phyloP scores from a whole-genome alignment of 1,140 invertebrate genomes.

The Procambarus virginalis region DNA sequence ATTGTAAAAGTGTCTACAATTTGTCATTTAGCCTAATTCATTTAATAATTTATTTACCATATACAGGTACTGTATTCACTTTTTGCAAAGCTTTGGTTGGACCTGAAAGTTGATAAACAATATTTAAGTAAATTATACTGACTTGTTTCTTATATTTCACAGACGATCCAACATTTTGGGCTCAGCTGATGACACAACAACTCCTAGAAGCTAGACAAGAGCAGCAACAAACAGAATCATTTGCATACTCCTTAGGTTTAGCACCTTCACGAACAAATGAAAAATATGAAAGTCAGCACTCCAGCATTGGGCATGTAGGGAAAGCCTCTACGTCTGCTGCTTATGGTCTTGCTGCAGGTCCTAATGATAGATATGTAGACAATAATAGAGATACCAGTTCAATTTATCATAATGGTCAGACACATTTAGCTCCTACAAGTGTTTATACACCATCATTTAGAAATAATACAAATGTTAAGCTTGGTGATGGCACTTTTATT shows the following conservation, averaged over 20 bases:
- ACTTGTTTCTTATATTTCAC: not conserved
- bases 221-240: constrained; percentile 42
- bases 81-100: too few relatives aligned
- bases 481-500: not conserved
- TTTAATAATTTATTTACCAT: too few relatives aligned
- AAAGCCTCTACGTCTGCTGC: constrained; percentile 28
- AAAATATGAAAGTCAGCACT: constrained; percentile 35
- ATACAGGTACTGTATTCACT: too few relatives aligned
- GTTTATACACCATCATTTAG: not conserved
- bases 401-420: not conserved
- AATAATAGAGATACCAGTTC: not conserved
- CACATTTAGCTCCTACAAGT: not conserved
- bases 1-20: too few relatives aligned
- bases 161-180: constrained; percentile 53
- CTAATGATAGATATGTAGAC: not conserved
- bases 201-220: constrained; percentile 45
- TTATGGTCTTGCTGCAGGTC: not conserved
- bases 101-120: too few relatives aligned
- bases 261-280: constrained; percentile 50
- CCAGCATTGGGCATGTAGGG: constrained; percentile 36
- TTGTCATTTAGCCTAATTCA: too few relatives aligned
- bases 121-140: too few relatives aligned
- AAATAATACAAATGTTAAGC: not conserved
- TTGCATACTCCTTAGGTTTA: constrained; percentile 40
- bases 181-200: constrained; percentile 52